Percentiles rank a stretch among this genome's conserved stretches.
These are phyloP conservation scores for Crematogaster levior DNA, from an alignment of 2,888 invertebrate genomes.

Conservation along the genomic window DNA sequence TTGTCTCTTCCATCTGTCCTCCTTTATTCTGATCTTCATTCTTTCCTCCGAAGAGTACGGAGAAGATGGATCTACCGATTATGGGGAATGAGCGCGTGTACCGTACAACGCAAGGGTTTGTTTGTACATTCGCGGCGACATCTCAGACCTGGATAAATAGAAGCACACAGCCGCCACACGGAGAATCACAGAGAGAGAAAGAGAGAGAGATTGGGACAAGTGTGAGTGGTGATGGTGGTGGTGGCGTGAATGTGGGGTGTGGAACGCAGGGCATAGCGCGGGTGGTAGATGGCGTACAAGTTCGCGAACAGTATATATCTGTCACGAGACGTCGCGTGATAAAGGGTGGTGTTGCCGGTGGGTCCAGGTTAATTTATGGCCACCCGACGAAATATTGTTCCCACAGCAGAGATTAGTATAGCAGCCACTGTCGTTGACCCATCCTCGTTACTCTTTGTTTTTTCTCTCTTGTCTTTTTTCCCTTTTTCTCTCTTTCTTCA, in stretches of 20 bases:
- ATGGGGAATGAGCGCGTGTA: slow-evolving; percentile 32
- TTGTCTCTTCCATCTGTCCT: neutral
- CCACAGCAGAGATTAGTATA: slow-evolving; percentile 77
- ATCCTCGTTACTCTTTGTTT: slow-evolving; percentile 45
- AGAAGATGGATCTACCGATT: slow-evolving; percentile 57
- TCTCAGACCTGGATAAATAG: slow-evolving; percentile 50
- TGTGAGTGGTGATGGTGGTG: neutral
- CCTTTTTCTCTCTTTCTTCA: neutral
- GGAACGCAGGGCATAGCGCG: slow-evolving; percentile 13
- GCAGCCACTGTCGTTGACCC: slow-evolving; percentile 63
- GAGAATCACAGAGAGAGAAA: neutral
- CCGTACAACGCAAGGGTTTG: neutral
- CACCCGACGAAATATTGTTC: slow-evolving; percentile 78
- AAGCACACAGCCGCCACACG: neutral
- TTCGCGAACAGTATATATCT: slow-evolving; percentile 74
- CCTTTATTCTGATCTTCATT: slow-evolving; percentile 9
- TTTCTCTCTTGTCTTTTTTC: slow-evolving; percentile 23
- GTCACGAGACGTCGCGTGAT: slow-evolving; percentile 75
- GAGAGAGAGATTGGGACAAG: neutral
- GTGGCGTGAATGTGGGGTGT: slow-evolving; percentile 17
- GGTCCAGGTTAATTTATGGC: slow-evolving; percentile 76
- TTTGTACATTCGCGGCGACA: slow-evolving; percentile 42
- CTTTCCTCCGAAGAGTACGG: slow-evolving; percentile 1
- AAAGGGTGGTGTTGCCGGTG: slow-evolving; percentile 72
- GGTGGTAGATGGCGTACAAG: slow-evolving; percentile 65